phyloP scores from a whole-genome alignment of 2,797 vertebrate species.

The Psittacula derbiana region DNA sequence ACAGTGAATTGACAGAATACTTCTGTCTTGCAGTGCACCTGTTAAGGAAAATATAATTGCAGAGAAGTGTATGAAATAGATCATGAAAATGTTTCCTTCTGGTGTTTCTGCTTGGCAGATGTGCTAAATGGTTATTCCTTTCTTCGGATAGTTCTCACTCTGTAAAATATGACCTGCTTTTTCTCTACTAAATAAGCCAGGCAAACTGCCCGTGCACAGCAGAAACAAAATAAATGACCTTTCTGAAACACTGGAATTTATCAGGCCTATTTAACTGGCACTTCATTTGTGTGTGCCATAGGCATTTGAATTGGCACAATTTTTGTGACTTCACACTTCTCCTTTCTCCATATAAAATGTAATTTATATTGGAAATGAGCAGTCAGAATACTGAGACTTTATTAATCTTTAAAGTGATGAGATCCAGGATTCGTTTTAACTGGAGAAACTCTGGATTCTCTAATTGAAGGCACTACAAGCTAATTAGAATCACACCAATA shows the following conservation, averaged over 20 bases:
- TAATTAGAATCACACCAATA: background rate
- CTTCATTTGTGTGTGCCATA: background rate
- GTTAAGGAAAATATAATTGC: slow-evolving; percentile 38
- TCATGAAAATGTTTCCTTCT: slow-evolving; percentile 15
- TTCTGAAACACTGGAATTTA: background rate
- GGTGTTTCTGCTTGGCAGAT: background rate
- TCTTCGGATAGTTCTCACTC: background rate
- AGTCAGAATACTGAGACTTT: background rate
- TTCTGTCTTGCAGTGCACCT: background rate
- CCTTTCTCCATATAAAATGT: background rate
- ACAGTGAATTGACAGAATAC: background rate
- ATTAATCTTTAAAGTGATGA: background rate
- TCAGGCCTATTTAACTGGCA: background rate
- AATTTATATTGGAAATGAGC: slow-evolving; percentile 1
- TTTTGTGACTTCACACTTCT: background rate
- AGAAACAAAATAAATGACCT: background rate
- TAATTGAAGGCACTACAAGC: background rate
- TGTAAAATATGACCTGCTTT: slow-evolving; percentile 8
- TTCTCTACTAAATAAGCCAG: background rate
- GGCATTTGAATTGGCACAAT: background rate
- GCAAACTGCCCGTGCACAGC: background rate
- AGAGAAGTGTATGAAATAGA: background rate
- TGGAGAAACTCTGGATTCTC: background rate
- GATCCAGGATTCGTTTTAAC: background rate
- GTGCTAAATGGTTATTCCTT: slow-evolving; percentile 19